Percentiles rank a stretch among this genome's conserved stretches.
Evolutionary conservation across 92 coral and sea anemone genomes (phyloP).

Genomic region (Anthopleura xanthogrammica): DNA sequence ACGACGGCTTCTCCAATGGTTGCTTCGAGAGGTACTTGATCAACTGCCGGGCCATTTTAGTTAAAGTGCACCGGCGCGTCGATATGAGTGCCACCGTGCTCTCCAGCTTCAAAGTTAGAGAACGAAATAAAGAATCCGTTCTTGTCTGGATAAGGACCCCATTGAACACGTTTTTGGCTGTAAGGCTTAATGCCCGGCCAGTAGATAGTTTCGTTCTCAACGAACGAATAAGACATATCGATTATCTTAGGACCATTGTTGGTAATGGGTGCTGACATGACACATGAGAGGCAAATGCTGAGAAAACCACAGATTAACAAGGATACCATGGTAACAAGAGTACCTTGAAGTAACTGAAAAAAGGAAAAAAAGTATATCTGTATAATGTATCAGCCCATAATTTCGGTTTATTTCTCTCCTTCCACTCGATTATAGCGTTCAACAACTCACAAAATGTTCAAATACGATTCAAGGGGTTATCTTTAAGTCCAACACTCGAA

Average conservation of each 20-base stretch:
- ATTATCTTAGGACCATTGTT: background rate
- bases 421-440: too few species aligned
- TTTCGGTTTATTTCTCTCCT: too few species aligned
- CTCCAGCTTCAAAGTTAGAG: conserved; percentile 21
- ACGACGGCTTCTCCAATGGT: conserved; percentile 69
- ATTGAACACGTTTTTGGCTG: conserved; percentile 9
- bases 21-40: conserved; percentile 56
- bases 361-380: too few species aligned
- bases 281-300: background rate
- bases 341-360: too few species aligned
- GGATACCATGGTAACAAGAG: background rate
- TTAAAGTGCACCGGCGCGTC: conserved; percentile 69
- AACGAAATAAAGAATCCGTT: background rate
- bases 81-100: conserved; percentile 77
- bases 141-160: background rate
- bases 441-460: too few species aligned
- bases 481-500: too few species aligned
- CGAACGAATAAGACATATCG: conserved; percentile 10
- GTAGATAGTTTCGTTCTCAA: conserved; percentile 54
- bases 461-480: too few species aligned
- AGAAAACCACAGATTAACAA: background rate
- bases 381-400: too few species aligned
- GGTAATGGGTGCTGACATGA: background rate
- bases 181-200: conserved; percentile 59
- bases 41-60: conserved; percentile 34